Percentiles rank a stretch among this genome's conserved stretches.
These are phyloP conservation scores for Caranx melampygus DNA, from an alignment of 2,113 vertebrate genomes.

Conservation along the genomic window DNA sequence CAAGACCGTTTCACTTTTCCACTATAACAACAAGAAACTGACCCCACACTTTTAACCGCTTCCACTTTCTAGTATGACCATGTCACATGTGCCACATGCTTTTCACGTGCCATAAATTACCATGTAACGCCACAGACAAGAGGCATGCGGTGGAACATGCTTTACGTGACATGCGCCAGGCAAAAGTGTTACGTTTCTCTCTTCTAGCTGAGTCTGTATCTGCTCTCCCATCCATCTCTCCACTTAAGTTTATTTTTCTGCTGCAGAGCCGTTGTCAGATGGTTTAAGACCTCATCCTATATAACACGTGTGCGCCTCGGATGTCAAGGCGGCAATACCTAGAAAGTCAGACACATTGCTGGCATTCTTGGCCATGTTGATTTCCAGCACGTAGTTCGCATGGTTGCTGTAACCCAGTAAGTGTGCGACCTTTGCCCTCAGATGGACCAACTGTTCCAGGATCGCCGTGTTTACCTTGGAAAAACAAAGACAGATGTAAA, in stretches of 20 bases:
- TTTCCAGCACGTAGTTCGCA: conserved; percentile 92
- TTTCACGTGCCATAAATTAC: conserved; percentile 15
- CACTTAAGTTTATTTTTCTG: conserved; percentile 11
- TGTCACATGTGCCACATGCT: not conserved
- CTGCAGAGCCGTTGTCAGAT: not conserved
- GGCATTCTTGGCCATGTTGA: conserved; percentile 93
- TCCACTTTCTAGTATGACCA: not conserved
- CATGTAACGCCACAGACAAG: not conserved
- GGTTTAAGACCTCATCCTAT: not conserved
- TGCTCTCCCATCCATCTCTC: not conserved
- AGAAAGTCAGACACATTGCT: conserved; percentile 88
- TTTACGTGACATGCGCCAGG: not conserved
- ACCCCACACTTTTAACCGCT: not conserved
- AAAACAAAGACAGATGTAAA: not conserved
- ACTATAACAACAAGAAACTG: too few species aligned
- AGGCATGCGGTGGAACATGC: conserved; percentile 6
- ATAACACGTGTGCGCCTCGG: conserved; percentile 11
- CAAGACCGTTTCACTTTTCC: not conserved
- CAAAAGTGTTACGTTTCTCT: conserved; percentile 14
- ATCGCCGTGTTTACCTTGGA: conserved; percentile 90
- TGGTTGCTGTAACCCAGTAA: conserved; percentile 91
- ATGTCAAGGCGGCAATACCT: conserved; percentile 80
- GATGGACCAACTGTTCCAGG: conserved; percentile 88
- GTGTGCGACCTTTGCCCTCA: conserved; percentile 88
- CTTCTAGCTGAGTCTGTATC: not conserved